Evolutionary conservation across 2,113 vertebrate species (phyloP), one percentile per base, ranked within the genome.

Genomic region (Geococcyx californianus): DNA sequence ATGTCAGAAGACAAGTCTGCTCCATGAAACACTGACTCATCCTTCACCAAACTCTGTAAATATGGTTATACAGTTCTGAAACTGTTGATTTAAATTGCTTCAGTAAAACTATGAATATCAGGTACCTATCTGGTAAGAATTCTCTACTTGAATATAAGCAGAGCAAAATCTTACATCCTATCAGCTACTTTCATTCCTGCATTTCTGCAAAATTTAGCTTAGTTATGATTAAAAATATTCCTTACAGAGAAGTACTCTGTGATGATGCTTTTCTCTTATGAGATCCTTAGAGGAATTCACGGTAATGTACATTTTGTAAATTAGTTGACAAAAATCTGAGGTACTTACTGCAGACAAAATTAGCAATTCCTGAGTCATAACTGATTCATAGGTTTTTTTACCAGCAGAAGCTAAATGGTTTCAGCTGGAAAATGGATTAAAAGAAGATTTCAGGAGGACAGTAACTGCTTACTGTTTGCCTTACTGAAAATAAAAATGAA

Each of bases 51-150:
- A 69, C 51, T 47, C 47, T 47, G 72, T 68, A 82, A 96, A 93
- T 78, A 51, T 4, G 40, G 55, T 78, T 56, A 78, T 59, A n/a
- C 34, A 44, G 18, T 86, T 94, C 81, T 59, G 64, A 94, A 91
- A 66, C 20, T 52, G 34, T 89, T 93, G 79, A 56, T 52, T 94
- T 84, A 45, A 54, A 68, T 83, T 73, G 49, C 14, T 92, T 75
- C 73, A 86, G 49, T 75, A 73, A 93, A 63, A 80, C 79, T 86
- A 47, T 70, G 92, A 94, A 81, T 96, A 70, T 67, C 83, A 92
- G 83, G 29, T 70, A 38, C 44, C 66, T 60, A 52, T 16, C 44
- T n/a, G 20, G 52, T 31, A 64, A 66, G 67, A 83, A 34, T n/a
- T 34, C 29, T 66, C 29, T 77, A 28, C 29, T 18, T 55, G 63